Conservation (phyloP, 2,113 vertebrate species). For the Dolichotis patagonum region DNA sequence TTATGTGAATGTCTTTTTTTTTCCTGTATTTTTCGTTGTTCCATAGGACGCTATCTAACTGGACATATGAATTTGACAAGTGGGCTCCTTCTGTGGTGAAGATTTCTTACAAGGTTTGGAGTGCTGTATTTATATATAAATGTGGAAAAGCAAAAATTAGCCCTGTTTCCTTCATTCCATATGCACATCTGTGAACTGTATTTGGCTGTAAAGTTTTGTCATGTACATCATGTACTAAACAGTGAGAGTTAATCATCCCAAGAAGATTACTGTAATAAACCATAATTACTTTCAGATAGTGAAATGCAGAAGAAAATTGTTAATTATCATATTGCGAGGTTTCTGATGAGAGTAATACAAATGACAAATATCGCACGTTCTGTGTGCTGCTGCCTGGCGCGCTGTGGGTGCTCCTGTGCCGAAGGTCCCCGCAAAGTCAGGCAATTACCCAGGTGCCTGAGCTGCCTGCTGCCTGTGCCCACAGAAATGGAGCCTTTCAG, state of each 20-base stretch:
- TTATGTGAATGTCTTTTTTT: neutral
- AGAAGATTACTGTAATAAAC: conserved; percentile 78
- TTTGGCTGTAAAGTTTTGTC: conserved; percentile 77
- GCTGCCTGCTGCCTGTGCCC: accelerated
- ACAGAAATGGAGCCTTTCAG: neutral
- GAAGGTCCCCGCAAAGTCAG: conserved; percentile 45
- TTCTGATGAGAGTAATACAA: conserved; percentile 79
- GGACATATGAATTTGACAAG: conserved; percentile 98
- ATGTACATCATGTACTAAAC: conserved; percentile 65
- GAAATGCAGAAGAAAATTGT: conserved; percentile 82
- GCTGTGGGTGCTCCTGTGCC: neutral
- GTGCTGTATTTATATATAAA: conserved; percentile 72
- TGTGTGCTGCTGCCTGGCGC: neutral
- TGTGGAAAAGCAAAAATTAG: conserved; percentile 59
- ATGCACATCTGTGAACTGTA: conserved; percentile 72
- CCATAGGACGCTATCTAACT: conserved; percentile 96
- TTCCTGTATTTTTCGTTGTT: conserved; percentile 51
- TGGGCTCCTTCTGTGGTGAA: conserved; percentile 98
- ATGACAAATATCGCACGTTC: conserved; percentile 61
- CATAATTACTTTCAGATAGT: conserved; percentile 81
- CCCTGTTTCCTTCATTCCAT: conserved; percentile 55
- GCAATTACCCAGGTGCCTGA: neutral
- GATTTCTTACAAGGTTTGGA: conserved; percentile 97
- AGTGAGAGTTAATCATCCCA: conserved; percentile 77
- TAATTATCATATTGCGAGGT: conserved; percentile 76